These are phyloP conservation scores for Diceros bicornis DNA, from an alignment of 2,797 vertebrate genomes.

Conservation along the genomic window DNA sequence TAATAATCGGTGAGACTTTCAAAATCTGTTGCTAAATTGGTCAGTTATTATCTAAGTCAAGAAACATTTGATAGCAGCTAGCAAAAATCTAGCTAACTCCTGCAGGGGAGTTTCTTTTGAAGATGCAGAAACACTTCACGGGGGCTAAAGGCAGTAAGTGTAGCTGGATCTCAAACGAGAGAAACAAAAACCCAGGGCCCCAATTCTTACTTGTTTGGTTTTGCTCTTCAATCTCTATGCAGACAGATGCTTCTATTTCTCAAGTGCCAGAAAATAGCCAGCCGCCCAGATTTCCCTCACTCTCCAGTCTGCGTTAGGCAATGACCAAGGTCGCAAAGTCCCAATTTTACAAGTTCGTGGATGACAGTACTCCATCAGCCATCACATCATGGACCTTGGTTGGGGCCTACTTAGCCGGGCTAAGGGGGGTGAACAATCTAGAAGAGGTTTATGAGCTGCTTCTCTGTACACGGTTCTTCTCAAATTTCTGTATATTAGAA, in stretches of 20 bases:
- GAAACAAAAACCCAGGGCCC: neutral
- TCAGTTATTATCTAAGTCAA: neutral
- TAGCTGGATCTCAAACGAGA: neutral
- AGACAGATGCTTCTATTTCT: neutral
- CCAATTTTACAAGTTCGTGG: neutral
- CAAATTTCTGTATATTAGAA: neutral
- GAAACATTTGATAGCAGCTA: neutral
- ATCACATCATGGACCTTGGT: neutral
- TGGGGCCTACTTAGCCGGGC: neutral
- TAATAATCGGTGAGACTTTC: constrained; percentile 25
- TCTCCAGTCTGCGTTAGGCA: neutral
- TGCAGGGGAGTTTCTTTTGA: neutral
- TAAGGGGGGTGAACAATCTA: fast-evolving
- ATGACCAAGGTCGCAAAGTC: too few relatives aligned
- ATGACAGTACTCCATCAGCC: neutral
- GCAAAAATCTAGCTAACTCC: neutral
- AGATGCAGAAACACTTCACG: neutral
- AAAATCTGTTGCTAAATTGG: neutral
- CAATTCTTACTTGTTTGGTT: neutral
- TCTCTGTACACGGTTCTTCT: neutral
- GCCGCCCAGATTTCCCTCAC: neutral
- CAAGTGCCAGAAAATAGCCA: neutral
- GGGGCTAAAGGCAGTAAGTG: neutral
- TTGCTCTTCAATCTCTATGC: neutral
- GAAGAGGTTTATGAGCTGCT: neutral